Evolutionary conservation across 2,888 invertebrate genomes (phyloP), one percentile per base, ranked within the genome.

Genomic region (Plebejus argus): DNA sequence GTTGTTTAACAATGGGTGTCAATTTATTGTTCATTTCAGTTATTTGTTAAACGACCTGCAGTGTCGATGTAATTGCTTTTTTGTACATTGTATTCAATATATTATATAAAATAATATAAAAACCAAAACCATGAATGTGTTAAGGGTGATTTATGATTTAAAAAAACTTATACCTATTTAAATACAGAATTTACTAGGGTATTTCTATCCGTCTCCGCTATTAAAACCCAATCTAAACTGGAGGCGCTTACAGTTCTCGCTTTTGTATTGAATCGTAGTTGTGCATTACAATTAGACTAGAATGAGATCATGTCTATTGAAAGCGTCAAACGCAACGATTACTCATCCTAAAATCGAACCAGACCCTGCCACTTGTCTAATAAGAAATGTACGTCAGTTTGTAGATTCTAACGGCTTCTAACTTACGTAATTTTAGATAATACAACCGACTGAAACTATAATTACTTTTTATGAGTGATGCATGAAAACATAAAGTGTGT

Each of bases 311-410:
- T 77, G 78, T 66, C 79, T 77, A 56, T 77, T 74, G 74, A 39
- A 77, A 76, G 75, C 76, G 77, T 66, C 74, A 20, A 70, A 71
- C 45, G 71, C 28, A 53, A 45, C 56, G 76, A 79, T 81, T 81
- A 81, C 80, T 81, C 81, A 81, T 80, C 77, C 79, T 78, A 78
- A 78, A 78, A 78, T 77, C 78, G 72, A 78, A 77, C 77, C 80
- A 81, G 81, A 80, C 81, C 78, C 76, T 78, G 74, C 78, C 79
- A 81, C 81, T 80, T 81, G 80, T 71, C 78, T 77, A 78, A 80
- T 35, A 76, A 78, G 76, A 78, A 78, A 79, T 76, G 77, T 79
- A 58, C 77, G 78, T 79, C 78, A 77, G 77, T 77, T 72, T 72
- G 39, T 45, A 66, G 66, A 28, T 66, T 66, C 28, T 66, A 66